A percentile compares a stretch with the other conserved stretches of the same genome.
Conservation (phyloP, 2,797 vertebrate species). For the Helarctos malayanus region DNA sequence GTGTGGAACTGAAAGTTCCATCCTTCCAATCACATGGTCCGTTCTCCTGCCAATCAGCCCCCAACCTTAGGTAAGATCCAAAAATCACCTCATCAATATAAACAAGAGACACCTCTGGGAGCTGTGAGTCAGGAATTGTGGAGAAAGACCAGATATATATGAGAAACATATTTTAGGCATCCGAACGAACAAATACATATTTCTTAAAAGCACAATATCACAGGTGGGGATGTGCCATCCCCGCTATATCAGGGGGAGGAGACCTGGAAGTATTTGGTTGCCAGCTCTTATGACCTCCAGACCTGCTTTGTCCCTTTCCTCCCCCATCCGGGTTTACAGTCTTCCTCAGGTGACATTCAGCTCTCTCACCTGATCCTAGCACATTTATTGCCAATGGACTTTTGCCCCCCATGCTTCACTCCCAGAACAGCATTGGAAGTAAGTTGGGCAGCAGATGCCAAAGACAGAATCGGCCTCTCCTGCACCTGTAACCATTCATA, state of each 20-base stretch:
- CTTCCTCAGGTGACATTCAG: neutral
- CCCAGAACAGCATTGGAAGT: neutral
- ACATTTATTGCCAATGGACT: neutral
- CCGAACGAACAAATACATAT: neutral
- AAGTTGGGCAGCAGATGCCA: neutral
- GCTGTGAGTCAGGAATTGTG: neutral
- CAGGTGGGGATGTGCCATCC: neutral
- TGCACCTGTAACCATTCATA: neutral
- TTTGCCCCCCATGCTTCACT: neutral
- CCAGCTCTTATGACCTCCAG: neutral
- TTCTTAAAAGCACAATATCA: neutral
- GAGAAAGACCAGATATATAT: neutral
- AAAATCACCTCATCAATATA: neutral
- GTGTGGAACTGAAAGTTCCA: neutral
- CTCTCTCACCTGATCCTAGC: neutral
- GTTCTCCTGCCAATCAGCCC: neutral
- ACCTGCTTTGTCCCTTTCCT: neutral
- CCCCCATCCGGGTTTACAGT: neutral
- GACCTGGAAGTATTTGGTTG: neutral
- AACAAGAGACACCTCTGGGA: neutral
- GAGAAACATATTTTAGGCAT: neutral
- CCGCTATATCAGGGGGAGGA: neutral
- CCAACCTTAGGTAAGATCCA: neutral
- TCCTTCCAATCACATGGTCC: neutral
- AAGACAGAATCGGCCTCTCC: slow-evolving; percentile 30